Conservation (phyloP, 2,888 invertebrate genomes). For the Cetonia aurata region DNA sequence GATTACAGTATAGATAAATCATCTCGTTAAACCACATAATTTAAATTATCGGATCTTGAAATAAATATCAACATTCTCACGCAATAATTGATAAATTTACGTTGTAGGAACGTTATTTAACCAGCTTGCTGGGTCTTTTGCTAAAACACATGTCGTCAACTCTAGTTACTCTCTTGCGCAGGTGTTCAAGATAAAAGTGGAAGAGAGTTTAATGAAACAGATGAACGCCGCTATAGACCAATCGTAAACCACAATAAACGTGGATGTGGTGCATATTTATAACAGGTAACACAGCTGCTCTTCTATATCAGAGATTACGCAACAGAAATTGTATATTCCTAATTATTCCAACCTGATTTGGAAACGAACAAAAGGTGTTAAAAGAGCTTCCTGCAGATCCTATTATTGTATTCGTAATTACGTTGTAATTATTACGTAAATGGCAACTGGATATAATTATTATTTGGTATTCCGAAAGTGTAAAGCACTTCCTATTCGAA, state of each 20-base stretch:
- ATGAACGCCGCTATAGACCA: constrained; percentile 15
- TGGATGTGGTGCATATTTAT: too few species aligned
- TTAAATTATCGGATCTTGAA: too few species aligned
- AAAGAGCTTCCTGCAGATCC: not conserved
- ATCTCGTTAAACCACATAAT: too few species aligned
- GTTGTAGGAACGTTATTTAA: too few species aligned
- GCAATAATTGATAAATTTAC: too few species aligned
- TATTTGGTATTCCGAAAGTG: constrained; percentile 16
- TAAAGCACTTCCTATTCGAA: constrained; percentile 20
- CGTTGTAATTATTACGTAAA: constrained; percentile 14
- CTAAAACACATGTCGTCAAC: too few species aligned
- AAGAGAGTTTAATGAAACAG: constrained; percentile 3
- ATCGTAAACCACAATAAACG: not conserved
- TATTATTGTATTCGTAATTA: not conserved
- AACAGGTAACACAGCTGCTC: too few species aligned
- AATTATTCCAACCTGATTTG: not conserved
- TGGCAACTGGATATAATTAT: not conserved
- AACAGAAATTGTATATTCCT: too few species aligned
- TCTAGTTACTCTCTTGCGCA: not conserved
- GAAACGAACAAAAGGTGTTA: constrained; percentile 14
- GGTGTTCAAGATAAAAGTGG: constrained; percentile 12
- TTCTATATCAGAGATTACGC: too few species aligned
- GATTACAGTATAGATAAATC: too few species aligned
- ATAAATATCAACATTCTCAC: too few species aligned
- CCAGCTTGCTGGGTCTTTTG: too few species aligned